These are phyloP conservation scores for Bubo blakistoni DNA, from an alignment of 2,113 vertebrate genomes.

Conservation along the genomic window DNA sequence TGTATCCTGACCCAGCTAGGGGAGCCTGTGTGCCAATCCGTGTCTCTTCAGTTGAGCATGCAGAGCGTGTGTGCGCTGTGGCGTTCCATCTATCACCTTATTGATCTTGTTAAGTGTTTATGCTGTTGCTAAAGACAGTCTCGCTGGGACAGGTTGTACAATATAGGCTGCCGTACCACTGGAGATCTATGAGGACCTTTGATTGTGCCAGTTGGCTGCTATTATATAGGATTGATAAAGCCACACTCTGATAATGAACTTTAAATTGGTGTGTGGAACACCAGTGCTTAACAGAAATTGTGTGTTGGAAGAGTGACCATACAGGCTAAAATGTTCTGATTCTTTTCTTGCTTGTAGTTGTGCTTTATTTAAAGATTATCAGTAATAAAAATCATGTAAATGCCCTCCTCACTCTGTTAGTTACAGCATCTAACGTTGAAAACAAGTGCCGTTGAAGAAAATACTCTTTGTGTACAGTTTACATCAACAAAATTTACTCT, in stretches of 20 bases:
- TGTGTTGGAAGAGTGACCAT: neutral
- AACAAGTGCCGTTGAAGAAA: neutral
- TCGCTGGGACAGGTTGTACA: constrained; percentile 6
- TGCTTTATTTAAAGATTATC: neutral
- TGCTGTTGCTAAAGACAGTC: neutral
- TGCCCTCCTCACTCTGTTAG: neutral
- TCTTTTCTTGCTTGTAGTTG: neutral
- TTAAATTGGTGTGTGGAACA: neutral
- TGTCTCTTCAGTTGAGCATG: neutral
- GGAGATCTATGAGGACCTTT: neutral
- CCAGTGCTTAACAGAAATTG: rapidly evolving
- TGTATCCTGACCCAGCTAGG: neutral
- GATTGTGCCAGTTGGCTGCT: neutral
- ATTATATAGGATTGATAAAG: neutral
- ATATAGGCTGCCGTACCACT: neutral
- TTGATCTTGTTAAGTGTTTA: neutral
- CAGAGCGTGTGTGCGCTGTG: neutral
- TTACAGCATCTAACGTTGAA: neutral
- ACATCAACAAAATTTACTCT: neutral
- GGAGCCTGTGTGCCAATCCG: neutral
- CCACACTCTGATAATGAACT: neutral
- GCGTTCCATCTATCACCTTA: neutral
- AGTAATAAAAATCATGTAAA: neutral
- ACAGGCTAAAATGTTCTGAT: neutral
- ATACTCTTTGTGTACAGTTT: neutral